phyloP scores from a whole-genome alignment of 2,888 invertebrate genomes.

The Nysson spinosus region DNA sequence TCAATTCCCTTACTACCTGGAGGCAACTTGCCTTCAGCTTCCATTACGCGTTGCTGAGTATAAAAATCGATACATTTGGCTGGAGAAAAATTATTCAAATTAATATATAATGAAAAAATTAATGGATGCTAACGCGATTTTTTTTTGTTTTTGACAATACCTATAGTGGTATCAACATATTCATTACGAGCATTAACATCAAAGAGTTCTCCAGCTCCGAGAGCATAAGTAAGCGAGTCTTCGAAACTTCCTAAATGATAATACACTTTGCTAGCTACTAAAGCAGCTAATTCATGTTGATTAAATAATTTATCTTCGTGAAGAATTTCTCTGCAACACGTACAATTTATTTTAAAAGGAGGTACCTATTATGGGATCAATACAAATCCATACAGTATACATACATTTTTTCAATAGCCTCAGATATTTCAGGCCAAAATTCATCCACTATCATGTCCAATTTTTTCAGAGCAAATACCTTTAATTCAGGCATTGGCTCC shows the following conservation, averaged over 20 bases:
- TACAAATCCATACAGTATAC: constrained; percentile 55
- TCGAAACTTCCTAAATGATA: constrained; percentile 98
- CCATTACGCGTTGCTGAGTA: constrained; percentile 89
- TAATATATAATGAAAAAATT: background rate
- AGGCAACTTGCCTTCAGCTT: constrained; percentile 83
- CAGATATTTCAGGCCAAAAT: constrained; percentile 99
- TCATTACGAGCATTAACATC: constrained; percentile 96
- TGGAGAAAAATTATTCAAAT: no score
- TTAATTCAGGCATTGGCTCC: constrained; percentile 95
- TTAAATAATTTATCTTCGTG: constrained; percentile 94
- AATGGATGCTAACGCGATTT: background rate
- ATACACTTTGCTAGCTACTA: constrained; percentile 98
- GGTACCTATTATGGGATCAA: background rate
- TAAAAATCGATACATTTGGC: constrained; percentile 99
- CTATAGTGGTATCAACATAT: constrained; percentile 97
- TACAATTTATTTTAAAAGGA: background rate
- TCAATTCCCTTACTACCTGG: constrained; percentile 85
- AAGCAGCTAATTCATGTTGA: constrained; percentile 94
- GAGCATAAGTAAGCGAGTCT: constrained; percentile 97
- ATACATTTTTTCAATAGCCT: constrained; percentile 96
- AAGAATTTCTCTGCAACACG: constrained; percentile 86
- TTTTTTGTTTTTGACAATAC: constrained; percentile 70
- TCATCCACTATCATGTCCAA: constrained; percentile 96
- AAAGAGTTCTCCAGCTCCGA: constrained; percentile 96
- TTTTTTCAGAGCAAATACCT: constrained; percentile 95